A percentile compares a stretch with the other conserved stretches of the same genome.
These are phyloP conservation scores for Notarius lentiginosus DNA, from an alignment of 2,113 vertebrate species.

Conservation along the genomic window DNA sequence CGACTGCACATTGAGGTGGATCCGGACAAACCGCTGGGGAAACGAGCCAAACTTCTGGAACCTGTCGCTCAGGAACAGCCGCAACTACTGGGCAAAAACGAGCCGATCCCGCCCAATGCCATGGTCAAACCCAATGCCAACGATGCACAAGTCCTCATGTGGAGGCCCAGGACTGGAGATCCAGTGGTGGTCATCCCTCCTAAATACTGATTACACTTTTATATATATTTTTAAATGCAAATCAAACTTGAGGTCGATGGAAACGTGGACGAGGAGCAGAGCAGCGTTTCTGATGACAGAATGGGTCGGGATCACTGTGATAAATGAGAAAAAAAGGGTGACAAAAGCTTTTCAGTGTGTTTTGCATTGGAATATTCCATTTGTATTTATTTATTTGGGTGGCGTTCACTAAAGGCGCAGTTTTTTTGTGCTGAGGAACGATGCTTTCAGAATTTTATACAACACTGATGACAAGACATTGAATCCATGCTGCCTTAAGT, in stretches of 20 bases:
- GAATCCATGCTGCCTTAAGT: slow-evolving; percentile 90
- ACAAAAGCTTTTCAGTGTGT: slow-evolving; percentile 35
- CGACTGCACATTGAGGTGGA: slow-evolving; percentile 88
- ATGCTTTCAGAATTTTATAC: slow-evolving; percentile 50
- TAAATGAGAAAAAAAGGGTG: slow-evolving; percentile 54
- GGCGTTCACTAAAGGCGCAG: slow-evolving; percentile 1
- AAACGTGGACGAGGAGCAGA: slow-evolving; percentile 46
- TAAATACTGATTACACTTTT: slow-evolving; percentile 72
- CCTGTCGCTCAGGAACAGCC: slow-evolving; percentile 89
- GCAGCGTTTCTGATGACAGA: slow-evolving; percentile 89
- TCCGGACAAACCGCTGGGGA: slow-evolving; percentile 83
- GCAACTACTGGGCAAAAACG: slow-evolving; percentile 86
- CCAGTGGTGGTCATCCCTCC: slow-evolving; percentile 91
- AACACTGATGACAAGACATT: slow-evolving; percentile 64
- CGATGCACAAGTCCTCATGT: slow-evolving; percentile 98
- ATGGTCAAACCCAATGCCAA: slow-evolving; percentile 98
- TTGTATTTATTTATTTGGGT: slow-evolving; percentile 57
- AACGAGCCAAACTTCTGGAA: slow-evolving; percentile 83
- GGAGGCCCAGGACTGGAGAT: slow-evolving; percentile 87
- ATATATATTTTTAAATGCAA: background rate
- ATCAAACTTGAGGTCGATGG: background rate
- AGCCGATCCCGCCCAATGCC: slow-evolving; percentile 88
- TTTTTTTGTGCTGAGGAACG: slow-evolving; percentile 50
- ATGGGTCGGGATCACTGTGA: slow-evolving; percentile 89
- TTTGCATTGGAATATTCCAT: slow-evolving; percentile 53